These are phyloP conservation scores for Thamnophis sirtalis DNA, from an alignment of 2,113 vertebrate species.

Conservation along the genomic window DNA sequence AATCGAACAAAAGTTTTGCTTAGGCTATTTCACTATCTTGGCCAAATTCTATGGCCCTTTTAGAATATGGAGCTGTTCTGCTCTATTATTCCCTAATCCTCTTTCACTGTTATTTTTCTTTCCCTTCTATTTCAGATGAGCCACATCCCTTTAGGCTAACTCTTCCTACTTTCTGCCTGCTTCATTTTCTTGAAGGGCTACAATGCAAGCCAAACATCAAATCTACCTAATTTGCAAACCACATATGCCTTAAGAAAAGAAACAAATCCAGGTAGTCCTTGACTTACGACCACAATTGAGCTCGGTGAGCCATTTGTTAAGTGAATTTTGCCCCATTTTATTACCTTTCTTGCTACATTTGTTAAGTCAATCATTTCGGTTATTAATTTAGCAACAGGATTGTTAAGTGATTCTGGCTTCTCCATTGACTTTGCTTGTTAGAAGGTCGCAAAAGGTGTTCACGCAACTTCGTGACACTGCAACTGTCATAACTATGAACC, in stretches of 20 bases:
- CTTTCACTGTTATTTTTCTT: not conserved
- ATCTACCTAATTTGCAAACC: not conserved
- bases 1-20: not conserved
- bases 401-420: not conserved
- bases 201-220: not conserved
- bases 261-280: not conserved
- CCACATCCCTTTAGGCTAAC: not conserved
- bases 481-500: not conserved
- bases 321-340: not conserved
- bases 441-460: not conserved
- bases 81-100: not conserved
- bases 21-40: not conserved
- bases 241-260: not conserved
- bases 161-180: not conserved
- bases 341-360: not conserved
- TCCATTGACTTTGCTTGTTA: not conserved
- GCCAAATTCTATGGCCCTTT: not conserved
- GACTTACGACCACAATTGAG: not conserved
- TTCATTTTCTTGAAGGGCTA: not conserved
- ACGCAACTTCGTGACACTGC: not conserved
- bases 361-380: not conserved
- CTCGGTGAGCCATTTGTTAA: not conserved
- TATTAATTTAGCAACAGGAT: not conserved
- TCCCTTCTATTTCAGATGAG: not conserved
- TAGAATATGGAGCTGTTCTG: not conserved